Conservation (phyloP, 2,113 vertebrate species). For the Siniperca knerii region DNA sequence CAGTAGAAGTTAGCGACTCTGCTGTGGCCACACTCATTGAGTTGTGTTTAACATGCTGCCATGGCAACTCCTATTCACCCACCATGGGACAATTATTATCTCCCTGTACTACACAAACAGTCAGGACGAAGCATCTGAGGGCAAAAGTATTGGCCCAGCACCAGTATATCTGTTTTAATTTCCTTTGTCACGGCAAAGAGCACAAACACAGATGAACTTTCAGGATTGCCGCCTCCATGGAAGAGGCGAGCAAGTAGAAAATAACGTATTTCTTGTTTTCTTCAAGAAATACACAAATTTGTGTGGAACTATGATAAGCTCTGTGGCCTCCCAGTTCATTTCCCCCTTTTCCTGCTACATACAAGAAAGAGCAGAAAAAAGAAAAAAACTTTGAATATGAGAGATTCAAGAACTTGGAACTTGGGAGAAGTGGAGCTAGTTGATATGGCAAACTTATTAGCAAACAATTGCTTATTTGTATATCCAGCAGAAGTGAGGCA, state of each 20-base stretch:
- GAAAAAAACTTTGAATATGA: background rate
- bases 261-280: background rate
- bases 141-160: conserved; percentile 80
- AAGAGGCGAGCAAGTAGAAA: conserved; percentile 10
- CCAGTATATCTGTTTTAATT: conserved; percentile 67
- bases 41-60: conserved; percentile 90
- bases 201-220: conserved; percentile 59
- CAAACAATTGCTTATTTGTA: background rate
- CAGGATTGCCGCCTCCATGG: background rate
- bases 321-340: too few relatives aligned
- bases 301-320: background rate
- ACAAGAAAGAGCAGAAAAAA: background rate
- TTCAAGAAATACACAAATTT: background rate
- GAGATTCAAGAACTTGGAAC: background rate
- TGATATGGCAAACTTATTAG: background rate
- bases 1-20: conserved; percentile 81
- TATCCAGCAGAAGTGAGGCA: background rate
- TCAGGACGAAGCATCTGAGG: conserved; percentile 86
- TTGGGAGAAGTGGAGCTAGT: background rate
- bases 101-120: conserved; percentile 90
- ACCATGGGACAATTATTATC: conserved; percentile 90
- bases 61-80: conserved; percentile 89
- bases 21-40: conserved; percentile 87
- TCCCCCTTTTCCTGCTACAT: background rate
- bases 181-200: conserved; percentile 58